Base-by-base conservation (phyloP, 2,113 vertebrate species). In the Tautogolabrus adspersus region DNA sequence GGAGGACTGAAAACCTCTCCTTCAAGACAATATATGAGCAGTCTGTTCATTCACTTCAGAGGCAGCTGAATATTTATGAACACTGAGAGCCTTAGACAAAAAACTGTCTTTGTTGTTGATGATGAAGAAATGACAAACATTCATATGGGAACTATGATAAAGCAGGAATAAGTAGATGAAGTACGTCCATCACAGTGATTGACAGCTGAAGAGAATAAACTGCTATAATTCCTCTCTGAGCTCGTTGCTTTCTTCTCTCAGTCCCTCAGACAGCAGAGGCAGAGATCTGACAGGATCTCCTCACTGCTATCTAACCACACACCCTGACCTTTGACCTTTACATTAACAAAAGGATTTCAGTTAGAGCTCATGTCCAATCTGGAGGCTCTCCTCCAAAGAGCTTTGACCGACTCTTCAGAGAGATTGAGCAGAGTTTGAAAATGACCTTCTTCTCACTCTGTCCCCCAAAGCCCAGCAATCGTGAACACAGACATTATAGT, bases 261-360 rank as follows among this genome's bases (percentile, higher is more conserved):
- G 66, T 42, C 40, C 67, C 63, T n/a, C 11, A 5, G 75, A 76
- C 75, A 68, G 4, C 3, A 6, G 6, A 4, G 6, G 80, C 40
- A 70, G 55, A 75, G 40, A 80, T 58, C 54, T 79, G 82, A 81
- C 79, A 69, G 78, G 87, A 88, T 89, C 76, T 84, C 61, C 63
- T 72, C 64, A 64, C 62, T 66, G 64, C 66, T 79, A 78, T 86
- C 88, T 26, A 26, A 26, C 26, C 26, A 26, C 26, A 26, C 26
- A 26, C 26, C 26, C 26, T 68, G 72, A 85, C 86, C 81, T 72
- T 71, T 92, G 91, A 94, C 90, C 91, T 94, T 93, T 91, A 86
- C 87, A 90, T 92, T 93, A 93, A 93, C 30, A 34, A 34, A 34
- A 34, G 30, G 3, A 3, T 3, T 34, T 34, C 92, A 91, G 77